Evolutionary conservation across 2,888 invertebrate species (phyloP).

Genomic region (Chaetoderma sp.): DNA sequence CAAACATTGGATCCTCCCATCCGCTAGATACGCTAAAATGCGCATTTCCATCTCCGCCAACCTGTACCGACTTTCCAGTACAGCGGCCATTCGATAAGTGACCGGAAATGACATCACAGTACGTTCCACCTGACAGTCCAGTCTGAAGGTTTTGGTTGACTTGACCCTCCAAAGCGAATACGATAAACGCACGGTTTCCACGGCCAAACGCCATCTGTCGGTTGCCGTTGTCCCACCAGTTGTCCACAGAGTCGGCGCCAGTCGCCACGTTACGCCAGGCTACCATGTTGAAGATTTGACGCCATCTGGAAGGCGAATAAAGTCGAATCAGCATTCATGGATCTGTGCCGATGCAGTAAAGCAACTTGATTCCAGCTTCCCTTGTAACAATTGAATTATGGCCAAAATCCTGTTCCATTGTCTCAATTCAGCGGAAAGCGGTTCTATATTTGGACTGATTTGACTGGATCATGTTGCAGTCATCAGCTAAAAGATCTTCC

Average conservation of each 20-base stretch:
- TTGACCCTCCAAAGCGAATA: conserved; percentile 77
- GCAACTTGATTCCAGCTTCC: too few relatives aligned
- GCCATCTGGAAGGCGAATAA: too few relatives aligned
- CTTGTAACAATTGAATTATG: too few relatives aligned
- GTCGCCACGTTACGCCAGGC: conserved; percentile 36
- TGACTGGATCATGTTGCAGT: too few relatives aligned
- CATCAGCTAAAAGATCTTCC: too few relatives aligned
- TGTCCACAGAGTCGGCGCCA: conserved; percentile 66
- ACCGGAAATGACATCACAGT: conserved; percentile 90
- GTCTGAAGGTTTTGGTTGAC: conserved; percentile 54
- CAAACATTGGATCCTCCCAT: conserved; percentile 79
- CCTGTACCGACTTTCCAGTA: conserved; percentile 77
- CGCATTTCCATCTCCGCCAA: conserved; percentile 75
- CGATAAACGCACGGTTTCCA: conserved; percentile 77
- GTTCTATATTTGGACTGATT: too few relatives aligned
- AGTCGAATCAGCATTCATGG: too few relatives aligned
- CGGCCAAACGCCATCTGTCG: conserved; percentile 87
- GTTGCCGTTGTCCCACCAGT: conserved; percentile 83
- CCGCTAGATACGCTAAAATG: conserved; percentile 72
- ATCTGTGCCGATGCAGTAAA: too few relatives aligned
- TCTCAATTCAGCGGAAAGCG: too few relatives aligned
- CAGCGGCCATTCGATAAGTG: conserved; percentile 71
- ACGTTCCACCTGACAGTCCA: conserved; percentile 79
- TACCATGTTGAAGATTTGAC: conserved; percentile 54
- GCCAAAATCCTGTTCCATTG: too few relatives aligned